These are phyloP conservation scores for Ptilonorhynchus violaceus DNA, from an alignment of 2,113 vertebrate species.

Conservation along the genomic window DNA sequence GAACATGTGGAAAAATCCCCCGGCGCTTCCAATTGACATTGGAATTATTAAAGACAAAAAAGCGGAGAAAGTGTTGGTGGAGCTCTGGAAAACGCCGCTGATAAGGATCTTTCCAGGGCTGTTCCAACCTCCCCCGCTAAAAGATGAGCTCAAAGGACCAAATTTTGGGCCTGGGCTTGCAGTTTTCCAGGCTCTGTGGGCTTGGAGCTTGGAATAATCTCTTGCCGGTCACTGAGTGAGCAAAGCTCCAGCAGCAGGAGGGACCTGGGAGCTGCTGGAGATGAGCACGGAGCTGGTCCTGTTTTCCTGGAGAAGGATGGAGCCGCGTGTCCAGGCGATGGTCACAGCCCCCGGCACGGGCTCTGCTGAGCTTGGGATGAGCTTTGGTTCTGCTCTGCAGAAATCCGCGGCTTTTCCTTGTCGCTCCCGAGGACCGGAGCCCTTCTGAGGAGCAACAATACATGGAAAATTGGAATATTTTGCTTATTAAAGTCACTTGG, in stretches of 20 bases:
- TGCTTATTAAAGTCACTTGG: slow-evolving; percentile 40
- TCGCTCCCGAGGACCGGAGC: slow-evolving; percentile 1
- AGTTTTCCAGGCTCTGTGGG: background rate
- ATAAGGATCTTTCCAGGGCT: background rate
- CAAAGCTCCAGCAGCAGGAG: background rate
- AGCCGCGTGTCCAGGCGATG: background rate
- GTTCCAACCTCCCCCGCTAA: background rate
- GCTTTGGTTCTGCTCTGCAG: background rate
- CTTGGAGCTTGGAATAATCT: background rate
- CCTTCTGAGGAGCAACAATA: slow-evolving; percentile 8
- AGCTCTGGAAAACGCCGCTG: background rate
- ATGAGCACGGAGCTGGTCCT: background rate
- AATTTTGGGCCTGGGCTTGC: background rate
- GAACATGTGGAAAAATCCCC: slow-evolving; percentile 9
- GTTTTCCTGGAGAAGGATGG: background rate
- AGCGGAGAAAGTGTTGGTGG: background rate
- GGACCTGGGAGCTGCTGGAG: background rate
- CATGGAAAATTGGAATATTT: slow-evolving; percentile 45
- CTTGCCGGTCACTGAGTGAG: background rate
- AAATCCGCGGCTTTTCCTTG: background rate
- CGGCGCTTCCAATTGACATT: background rate
- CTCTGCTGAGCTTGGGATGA: background rate
- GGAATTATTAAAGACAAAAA: background rate
- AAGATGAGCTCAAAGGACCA: background rate
- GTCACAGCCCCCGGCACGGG: background rate